Conservation (phyloP, 2,888 invertebrate genomes). For the Synanthedon tipuliformis region DNA sequence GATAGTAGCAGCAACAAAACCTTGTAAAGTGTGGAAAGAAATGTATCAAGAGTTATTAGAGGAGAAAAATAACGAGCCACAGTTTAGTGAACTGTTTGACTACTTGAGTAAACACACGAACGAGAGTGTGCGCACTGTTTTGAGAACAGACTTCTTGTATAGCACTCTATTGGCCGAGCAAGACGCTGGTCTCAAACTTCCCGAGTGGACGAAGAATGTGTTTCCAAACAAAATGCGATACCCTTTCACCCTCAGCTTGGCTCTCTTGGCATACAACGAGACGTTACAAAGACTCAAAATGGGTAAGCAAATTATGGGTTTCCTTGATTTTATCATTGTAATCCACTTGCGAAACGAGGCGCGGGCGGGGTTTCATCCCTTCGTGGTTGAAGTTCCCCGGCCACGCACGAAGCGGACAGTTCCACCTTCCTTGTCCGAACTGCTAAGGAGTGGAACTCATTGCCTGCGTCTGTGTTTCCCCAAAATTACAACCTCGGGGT, state of each 20-base stretch:
- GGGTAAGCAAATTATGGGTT: constrained; percentile 53
- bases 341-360: no score
- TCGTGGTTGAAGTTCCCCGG: no score
- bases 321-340: no score
- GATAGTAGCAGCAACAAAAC: constrained; percentile 52
- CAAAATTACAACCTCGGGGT: no score
- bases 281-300: constrained; percentile 78
- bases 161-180: constrained; percentile 75
- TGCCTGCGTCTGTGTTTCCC: no score
- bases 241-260: constrained; percentile 77
- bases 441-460: no score
- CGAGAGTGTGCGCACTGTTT: constrained; percentile 61
- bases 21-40: constrained; percentile 42
- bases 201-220: constrained; percentile 78
- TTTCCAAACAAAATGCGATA: constrained; percentile 76
- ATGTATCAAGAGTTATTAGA: constrained; percentile 60
- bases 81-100: constrained; percentile 73
- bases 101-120: constrained; percentile 69
- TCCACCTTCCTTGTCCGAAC: no score
- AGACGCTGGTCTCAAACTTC: constrained; percentile 76
- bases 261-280: constrained; percentile 76
- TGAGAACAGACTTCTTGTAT: constrained; percentile 79
- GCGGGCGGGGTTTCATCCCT: no score
- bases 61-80: constrained; percentile 57
- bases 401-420: no score